Evolutionary conservation across 2,797 vertebrate genomes (phyloP).

Genomic region (Rhinoraja longicauda): DNA sequence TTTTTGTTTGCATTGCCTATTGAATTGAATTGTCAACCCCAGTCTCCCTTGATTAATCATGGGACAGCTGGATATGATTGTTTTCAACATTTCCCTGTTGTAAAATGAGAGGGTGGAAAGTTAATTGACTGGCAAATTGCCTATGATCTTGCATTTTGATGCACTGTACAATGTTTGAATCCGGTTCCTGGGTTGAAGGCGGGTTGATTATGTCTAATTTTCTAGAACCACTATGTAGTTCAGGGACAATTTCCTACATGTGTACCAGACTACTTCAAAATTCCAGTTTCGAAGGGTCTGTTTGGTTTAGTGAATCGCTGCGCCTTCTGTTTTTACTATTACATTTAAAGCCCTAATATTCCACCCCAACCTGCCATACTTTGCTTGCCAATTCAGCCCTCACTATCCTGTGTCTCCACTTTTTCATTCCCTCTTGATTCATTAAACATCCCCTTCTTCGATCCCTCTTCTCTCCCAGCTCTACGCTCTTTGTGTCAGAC

Average conservation of each 20-base stretch:
- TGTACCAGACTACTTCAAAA: constrained; percentile 9
- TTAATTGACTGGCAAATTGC: not conserved
- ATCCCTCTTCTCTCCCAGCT: too few relatives aligned
- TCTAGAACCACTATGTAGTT: not conserved
- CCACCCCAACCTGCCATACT: too few relatives aligned
- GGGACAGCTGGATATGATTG: not conserved
- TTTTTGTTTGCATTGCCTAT: not conserved
- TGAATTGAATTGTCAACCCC: not conserved
- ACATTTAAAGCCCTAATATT: not conserved
- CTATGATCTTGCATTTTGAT: not conserved
- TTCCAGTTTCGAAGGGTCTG: not conserved
- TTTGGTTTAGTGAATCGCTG: not conserved
- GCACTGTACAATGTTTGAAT: not conserved
- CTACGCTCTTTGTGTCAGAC: too few relatives aligned
- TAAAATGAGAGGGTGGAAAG: not conserved
- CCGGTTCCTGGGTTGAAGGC: not conserved
- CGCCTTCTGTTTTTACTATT: not conserved
- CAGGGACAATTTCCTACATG: not conserved
- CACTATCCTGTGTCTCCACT: too few relatives aligned
- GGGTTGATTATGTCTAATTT: not conserved
- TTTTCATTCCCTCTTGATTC: too few relatives aligned
- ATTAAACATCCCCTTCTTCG: too few relatives aligned
- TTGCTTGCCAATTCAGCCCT: too few relatives aligned
- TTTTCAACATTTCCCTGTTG: not conserved
- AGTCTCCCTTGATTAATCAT: not conserved